These are phyloP conservation scores for Camptogramma bilineatum DNA, from an alignment of 2,888 invertebrate species.

Conservation along the genomic window DNA sequence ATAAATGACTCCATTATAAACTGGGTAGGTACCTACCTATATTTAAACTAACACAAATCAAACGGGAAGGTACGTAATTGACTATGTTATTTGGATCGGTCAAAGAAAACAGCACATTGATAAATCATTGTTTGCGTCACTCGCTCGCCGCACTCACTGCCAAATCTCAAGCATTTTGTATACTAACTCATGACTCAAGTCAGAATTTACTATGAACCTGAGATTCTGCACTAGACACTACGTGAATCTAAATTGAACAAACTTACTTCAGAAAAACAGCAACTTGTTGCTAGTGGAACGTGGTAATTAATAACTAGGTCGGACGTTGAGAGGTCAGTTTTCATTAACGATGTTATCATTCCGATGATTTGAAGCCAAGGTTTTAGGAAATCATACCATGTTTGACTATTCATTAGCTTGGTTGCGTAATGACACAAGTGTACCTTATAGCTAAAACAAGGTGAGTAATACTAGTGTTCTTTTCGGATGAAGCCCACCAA, in stretches of 20 bases:
- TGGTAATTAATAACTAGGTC: constrained; percentile 69
- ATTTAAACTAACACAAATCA: too few species aligned
- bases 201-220: constrained; percentile 19
- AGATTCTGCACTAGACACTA: constrained; percentile 22
- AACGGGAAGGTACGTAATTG: too few species aligned
- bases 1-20: too few species aligned
- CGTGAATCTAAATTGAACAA: constrained; percentile 23
- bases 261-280: constrained; percentile 38
- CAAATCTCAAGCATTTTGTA: not conserved
- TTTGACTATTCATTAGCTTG: constrained; percentile 42
- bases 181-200: not conserved
- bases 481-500: too few species aligned
- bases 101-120: not conserved
- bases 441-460: not conserved
- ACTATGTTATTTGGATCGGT: too few species aligned
- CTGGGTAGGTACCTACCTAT: too few species aligned
- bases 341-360: constrained; percentile 75
- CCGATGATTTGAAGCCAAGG: constrained; percentile 71
- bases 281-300: constrained; percentile 48
- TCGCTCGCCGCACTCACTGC: not conserved
- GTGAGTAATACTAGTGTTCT: not conserved
- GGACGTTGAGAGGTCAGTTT: constrained; percentile 79
- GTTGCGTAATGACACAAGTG: constrained; percentile 34
- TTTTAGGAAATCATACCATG: constrained; percentile 63
- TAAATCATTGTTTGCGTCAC: constrained; percentile 3